Conservation (phyloP, 2,797 vertebrate genomes). For the Lycodopsis pacificus region DNA sequence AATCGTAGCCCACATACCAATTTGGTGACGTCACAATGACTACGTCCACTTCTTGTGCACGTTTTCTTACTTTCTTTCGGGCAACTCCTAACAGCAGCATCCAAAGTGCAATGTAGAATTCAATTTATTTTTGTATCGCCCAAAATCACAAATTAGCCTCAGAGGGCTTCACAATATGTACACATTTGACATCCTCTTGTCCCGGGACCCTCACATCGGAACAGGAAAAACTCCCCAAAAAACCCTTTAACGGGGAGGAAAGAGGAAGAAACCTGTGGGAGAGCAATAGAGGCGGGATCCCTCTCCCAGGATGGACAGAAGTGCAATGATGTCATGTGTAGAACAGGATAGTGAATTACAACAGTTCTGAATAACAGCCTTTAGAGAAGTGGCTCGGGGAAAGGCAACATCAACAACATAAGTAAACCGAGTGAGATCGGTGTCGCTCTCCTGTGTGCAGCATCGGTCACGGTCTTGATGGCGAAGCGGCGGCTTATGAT, state of each 20-base stretch:
- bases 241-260: too few species aligned
- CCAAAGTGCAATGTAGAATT: background rate
- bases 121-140: too few species aligned
- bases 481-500: slow-evolving; percentile 46
- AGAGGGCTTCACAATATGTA: too few species aligned
- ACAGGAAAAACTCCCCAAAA: too few species aligned
- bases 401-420: slow-evolving; percentile 6
- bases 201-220: too few species aligned
- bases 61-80: background rate
- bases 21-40: background rate
- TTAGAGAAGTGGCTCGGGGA: background rate
- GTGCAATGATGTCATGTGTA: too few species aligned
- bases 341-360: too few species aligned
- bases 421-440: slow-evolving; percentile 22
- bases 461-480: slow-evolving; percentile 35
- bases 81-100: background rate
- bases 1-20: background rate
- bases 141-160: too few species aligned
- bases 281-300: too few species aligned
- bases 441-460: slow-evolving; percentile 19
- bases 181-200: too few species aligned
- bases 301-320: too few species aligned
- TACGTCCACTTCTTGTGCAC: background rate
- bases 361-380: background rate
- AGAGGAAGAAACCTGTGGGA: too few species aligned